These are phyloP conservation scores for Chromis chromis DNA, from an alignment of 2,797 vertebrate genomes.

Conservation along the genomic window DNA sequence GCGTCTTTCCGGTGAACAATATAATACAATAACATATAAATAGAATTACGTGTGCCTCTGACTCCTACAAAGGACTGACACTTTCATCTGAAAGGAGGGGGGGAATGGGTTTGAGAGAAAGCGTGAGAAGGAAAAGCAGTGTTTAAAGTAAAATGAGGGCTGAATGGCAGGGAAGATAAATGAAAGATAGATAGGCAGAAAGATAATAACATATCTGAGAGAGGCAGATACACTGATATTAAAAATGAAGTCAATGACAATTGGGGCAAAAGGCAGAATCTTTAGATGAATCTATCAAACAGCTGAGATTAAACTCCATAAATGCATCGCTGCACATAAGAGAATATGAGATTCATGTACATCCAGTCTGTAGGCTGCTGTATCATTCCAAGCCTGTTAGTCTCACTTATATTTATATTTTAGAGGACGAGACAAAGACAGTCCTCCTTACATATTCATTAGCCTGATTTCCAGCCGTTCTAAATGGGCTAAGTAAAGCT, in stretches of 20 bases:
- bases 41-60: conserved; percentile 29
- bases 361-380: conserved; percentile 6
- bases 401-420: conserved; percentile 34
- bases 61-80: conserved; percentile 28
- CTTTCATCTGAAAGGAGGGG: conserved; percentile 17
- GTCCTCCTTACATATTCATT: conserved; percentile 66
- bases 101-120: conserved; percentile 29
- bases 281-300: conserved; percentile 50
- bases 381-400: conserved; percentile 18
- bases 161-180: conserved; percentile 34
- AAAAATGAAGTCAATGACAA: conserved; percentile 51
- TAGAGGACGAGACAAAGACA: conserved; percentile 58
- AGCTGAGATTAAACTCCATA: conserved; percentile 54
- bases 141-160: conserved; percentile 37
- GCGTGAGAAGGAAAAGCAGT: not conserved
- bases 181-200: conserved; percentile 30
- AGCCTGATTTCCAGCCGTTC: conserved; percentile 67
- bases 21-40: conserved; percentile 53
- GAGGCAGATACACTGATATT: conserved; percentile 57
- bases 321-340: conserved; percentile 45
- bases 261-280: conserved; percentile 19
- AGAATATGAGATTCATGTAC: conserved; percentile 20
- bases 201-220: conserved; percentile 53
- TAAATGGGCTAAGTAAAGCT: conserved; percentile 69
- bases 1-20: conserved; percentile 48